These are phyloP conservation scores for Gnatocerus cornutus DNA, from an alignment of 2,888 invertebrate genomes.

Conservation along the genomic window DNA sequence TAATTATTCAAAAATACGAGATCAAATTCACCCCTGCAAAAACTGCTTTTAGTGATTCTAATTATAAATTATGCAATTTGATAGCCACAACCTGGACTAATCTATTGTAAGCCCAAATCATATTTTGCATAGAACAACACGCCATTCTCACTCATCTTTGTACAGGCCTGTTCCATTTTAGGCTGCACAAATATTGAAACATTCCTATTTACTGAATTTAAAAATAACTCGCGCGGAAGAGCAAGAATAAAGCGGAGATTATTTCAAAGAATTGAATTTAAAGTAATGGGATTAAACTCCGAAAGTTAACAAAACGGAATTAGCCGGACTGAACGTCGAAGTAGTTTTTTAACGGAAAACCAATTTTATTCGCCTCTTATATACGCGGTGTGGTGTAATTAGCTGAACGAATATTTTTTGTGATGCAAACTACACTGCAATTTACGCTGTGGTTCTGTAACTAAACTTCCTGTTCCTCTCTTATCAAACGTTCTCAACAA, in stretches of 20 bases:
- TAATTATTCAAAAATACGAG: too few species aligned
- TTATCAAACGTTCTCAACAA: constrained; percentile 3
- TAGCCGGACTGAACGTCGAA: too few species aligned
- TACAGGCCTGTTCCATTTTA: too few species aligned
- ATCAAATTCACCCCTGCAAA: too few species aligned
- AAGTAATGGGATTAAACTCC: not conserved
- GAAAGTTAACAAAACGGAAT: not conserved
- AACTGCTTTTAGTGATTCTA: not conserved
- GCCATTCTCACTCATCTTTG: not conserved
- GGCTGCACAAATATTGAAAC: not conserved
- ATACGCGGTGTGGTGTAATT: too few species aligned
- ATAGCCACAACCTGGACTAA: not conserved
- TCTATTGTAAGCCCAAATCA: not conserved
- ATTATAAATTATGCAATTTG: not conserved
- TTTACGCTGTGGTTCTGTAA: not conserved
- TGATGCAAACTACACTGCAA: too few species aligned
- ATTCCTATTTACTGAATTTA: not conserved
- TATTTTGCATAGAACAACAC: not conserved
- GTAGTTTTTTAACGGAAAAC: too few species aligned
- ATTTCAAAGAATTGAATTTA: not conserved
- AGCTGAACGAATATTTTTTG: too few species aligned
- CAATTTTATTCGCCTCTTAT: too few species aligned
- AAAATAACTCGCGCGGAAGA: not conserved
- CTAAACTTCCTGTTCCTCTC: not conserved
- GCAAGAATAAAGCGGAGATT: not conserved